Evolutionary conservation across 2,888 invertebrate species (phyloP).

Genomic region (Quadriops clusia): DNA sequence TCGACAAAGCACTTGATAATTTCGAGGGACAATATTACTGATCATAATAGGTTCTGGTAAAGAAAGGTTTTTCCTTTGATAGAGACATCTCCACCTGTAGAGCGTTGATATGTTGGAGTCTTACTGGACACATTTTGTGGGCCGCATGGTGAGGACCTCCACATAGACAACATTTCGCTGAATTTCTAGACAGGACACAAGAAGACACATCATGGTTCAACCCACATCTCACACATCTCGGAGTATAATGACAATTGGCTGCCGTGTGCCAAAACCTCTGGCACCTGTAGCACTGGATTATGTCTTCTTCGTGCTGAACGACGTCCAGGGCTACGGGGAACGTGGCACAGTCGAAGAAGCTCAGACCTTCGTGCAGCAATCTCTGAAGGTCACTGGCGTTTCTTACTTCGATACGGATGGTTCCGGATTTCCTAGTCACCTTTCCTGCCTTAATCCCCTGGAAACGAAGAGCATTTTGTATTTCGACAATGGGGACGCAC

Average conservation of each 20-base stretch:
- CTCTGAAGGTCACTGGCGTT: constrained; percentile 36
- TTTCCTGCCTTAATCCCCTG: constrained; percentile 30
- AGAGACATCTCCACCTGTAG: constrained; percentile 35
- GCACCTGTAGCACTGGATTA: constrained; percentile 41
- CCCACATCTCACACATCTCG: constrained; percentile 42
- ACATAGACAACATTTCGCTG: constrained; percentile 42
- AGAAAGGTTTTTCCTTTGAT: constrained; percentile 7
- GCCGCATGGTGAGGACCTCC: constrained; percentile 44
- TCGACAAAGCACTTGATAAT: not conserved
- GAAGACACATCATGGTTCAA: constrained; percentile 40
- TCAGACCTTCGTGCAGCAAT: constrained; percentile 37
- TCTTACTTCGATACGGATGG: constrained; percentile 14
- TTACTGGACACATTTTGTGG: constrained; percentile 37
- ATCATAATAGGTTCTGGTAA: no score
- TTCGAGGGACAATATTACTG: no score
- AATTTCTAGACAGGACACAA: constrained; percentile 38
- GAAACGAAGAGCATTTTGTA: constrained; percentile 34
- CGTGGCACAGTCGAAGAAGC: constrained; percentile 38
- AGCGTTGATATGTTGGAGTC: constrained; percentile 37
- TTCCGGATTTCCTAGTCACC: constrained; percentile 8
- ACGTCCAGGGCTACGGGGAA: constrained; percentile 35
- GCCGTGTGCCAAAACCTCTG: constrained; percentile 46
- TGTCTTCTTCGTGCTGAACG: constrained; percentile 32
- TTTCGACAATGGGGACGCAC: constrained; percentile 39
- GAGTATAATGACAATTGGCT: constrained; percentile 30